Conservation (phyloP, 2,797 vertebrate genomes). For the Enteromius thamalakanensis region DNA sequence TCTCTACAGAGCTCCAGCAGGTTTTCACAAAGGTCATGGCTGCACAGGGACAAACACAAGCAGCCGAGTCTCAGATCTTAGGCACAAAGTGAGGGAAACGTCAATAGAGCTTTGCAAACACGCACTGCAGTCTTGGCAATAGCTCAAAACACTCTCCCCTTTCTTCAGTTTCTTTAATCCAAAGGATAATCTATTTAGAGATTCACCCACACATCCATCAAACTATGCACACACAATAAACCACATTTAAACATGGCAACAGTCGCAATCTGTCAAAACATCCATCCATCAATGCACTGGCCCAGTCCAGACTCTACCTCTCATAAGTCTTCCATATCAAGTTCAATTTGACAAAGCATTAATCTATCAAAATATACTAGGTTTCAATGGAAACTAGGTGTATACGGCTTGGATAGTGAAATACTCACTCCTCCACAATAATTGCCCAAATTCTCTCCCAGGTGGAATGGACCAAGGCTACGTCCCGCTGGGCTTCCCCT, state of each 20-base stretch:
- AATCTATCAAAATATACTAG: neutral
- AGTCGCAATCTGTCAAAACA: slow-evolving; percentile 29
- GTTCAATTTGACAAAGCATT: slow-evolving; percentile 19
- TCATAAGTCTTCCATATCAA: slow-evolving; percentile 34
- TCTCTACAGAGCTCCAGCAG: slow-evolving; percentile 86
- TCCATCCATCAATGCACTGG: slow-evolving; percentile 33
- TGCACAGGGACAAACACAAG: slow-evolving; percentile 63
- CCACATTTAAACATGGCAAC: slow-evolving; percentile 32
- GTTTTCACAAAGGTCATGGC: slow-evolving; percentile 86
- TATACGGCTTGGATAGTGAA: slow-evolving; percentile 14
- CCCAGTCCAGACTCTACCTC: slow-evolving; percentile 22
- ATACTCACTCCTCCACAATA: slow-evolving; percentile 85
- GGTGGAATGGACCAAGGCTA: slow-evolving; percentile 80
- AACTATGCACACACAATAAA: slow-evolving; percentile 31
- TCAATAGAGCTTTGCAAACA: slow-evolving; percentile 6
- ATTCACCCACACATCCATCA: slow-evolving; percentile 41
- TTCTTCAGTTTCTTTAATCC: slow-evolving; percentile 30
- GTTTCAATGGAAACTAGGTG: slow-evolving; percentile 2
- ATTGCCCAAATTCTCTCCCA: slow-evolving; percentile 85
- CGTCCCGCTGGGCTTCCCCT: slow-evolving; percentile 82
- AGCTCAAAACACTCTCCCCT: slow-evolving; percentile 16
- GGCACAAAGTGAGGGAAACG: neutral
- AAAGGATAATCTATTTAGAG: slow-evolving; percentile 37
- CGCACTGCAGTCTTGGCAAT: neutral
- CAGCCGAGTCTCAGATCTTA: neutral